Conservation (phyloP, 35 echinoderm and acorn worm genomes). For the Antedon bifida region DNA sequence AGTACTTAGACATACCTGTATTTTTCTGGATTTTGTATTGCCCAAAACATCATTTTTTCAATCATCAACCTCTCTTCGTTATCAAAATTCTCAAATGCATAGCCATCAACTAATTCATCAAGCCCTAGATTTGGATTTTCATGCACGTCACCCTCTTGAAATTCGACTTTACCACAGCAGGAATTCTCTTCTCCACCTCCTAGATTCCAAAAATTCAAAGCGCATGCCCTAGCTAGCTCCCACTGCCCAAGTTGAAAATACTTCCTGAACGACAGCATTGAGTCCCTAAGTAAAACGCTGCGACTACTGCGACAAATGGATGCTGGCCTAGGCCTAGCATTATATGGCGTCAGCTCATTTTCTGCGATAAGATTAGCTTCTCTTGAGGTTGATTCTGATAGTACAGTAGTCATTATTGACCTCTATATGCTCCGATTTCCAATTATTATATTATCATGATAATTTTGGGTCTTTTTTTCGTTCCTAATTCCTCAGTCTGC, state of each 20-base stretch:
- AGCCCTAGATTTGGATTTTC: background rate
- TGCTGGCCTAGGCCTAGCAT: background rate
- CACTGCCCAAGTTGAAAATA: constrained; percentile 94
- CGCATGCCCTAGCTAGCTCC: constrained; percentile 90
- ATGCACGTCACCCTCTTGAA: background rate
- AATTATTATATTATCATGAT: no score
- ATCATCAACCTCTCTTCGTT: background rate
- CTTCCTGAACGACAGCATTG: constrained; percentile 68
- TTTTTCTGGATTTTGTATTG: background rate
- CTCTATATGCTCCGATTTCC: no score
- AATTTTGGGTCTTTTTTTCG: no score
- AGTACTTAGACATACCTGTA: no score
- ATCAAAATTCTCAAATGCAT: background rate
- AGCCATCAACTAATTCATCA: constrained; percentile 2
- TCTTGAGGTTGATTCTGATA: no score
- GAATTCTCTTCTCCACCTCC: background rate
- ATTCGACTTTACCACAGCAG: background rate
- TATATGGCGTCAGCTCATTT: background rate
- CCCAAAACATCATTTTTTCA: background rate
- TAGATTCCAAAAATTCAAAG: constrained; percentile 8
- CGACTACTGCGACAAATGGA: background rate
- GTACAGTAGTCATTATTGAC: no score
- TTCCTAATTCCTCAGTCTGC: no score
- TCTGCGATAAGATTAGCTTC: background rate
- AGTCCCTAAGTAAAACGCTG: constrained; percentile 37